Evolutionary conservation across 2,797 vertebrate genomes (phyloP), one percentile per base, ranked within the genome.

Genomic region (Nasua narica): DNA sequence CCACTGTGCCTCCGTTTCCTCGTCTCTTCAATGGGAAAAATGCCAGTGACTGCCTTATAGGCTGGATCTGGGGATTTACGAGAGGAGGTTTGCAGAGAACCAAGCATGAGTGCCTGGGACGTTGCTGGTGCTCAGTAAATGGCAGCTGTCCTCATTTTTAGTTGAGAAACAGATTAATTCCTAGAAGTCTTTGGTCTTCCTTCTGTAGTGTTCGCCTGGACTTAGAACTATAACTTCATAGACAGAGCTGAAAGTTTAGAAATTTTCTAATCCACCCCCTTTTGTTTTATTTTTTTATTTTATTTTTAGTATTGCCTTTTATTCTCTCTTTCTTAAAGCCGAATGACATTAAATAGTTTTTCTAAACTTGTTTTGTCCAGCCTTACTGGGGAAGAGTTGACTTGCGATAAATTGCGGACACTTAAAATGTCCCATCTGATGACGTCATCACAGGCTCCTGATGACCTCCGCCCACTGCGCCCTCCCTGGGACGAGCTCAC

Each of bases 391-490:
- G 56, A 13, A 11, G 46, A 29, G 40, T 15, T 74, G 46, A 6
- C 65, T 62, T 27, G 27, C 2, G 6, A 23, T 83, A 37, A 65
- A 43, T 43, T 12, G 5, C 46, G 32, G 65, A 5, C 40, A 32
- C 16, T 86, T n/a, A 16, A 74, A 48, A 29, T 52, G 35, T 15
- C 11, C 25, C 15, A 0, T 70, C 27, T 13, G 56, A 56, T 48
- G 54, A 43, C 0, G 37, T 43, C 69, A 43, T 27, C 69, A 27
- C 69, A 15, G 2, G 37, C 12, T 12, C 13, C 16, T 18, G 40
- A 1, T 15, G 40, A 2, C 25, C 27, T 1, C 8, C 46, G 7
- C 12, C 29, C 69, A 10, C 56, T 60, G 13, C 0, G 0, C 3
- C 1, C 86, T 96, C 32, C 48, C 56, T 46, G 32, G 58, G 7